A percentile compares a stretch with the other conserved stretches of the same genome.
Evolutionary conservation across 2,797 vertebrate species (phyloP).

Genomic region (Notoglanidium macrostoma): DNA sequence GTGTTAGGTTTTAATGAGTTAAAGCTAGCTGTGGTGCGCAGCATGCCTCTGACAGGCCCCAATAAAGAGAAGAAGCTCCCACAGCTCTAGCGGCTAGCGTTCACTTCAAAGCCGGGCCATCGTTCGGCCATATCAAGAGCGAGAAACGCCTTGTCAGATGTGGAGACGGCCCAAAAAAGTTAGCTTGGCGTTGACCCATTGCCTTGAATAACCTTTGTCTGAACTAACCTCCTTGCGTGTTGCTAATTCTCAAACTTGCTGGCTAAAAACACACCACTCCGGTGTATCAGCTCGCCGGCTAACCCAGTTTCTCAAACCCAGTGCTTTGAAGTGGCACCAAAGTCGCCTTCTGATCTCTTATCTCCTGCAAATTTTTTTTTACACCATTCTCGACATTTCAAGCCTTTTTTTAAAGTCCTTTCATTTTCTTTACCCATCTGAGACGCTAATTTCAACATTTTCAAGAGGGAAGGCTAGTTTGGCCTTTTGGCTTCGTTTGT

Average conservation of each 20-base stretch:
- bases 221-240: conserved; percentile 42
- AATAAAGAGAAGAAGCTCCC: conserved; percentile 77
- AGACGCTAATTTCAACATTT: conserved; percentile 81
- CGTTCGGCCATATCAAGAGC: conserved; percentile 75
- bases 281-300: conserved; percentile 71
- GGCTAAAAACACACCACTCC: conserved; percentile 65
- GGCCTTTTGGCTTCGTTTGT: conserved; percentile 75
- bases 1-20: conserved; percentile 73
- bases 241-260: conserved; percentile 48
- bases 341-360: conserved; percentile 78
- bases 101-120: conserved; percentile 77
- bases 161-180: conserved; percentile 44
- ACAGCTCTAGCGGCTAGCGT: conserved; percentile 74
- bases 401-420: conserved; percentile 76
- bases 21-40: conserved; percentile 68
- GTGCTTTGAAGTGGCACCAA: conserved; percentile 81
- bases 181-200: conserved; percentile 66
- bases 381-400: conserved; percentile 77
- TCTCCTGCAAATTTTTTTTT: conserved; percentile 67
- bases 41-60: conserved; percentile 74
- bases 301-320: conserved; percentile 75
- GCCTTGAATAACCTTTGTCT: conserved; percentile 43
- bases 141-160: conserved; percentile 72
- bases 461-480: conserved; percentile 73
- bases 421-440: conserved; percentile 63